Conservation (phyloP, 2,797 vertebrate species). For the Galaxias olidus region DNA sequence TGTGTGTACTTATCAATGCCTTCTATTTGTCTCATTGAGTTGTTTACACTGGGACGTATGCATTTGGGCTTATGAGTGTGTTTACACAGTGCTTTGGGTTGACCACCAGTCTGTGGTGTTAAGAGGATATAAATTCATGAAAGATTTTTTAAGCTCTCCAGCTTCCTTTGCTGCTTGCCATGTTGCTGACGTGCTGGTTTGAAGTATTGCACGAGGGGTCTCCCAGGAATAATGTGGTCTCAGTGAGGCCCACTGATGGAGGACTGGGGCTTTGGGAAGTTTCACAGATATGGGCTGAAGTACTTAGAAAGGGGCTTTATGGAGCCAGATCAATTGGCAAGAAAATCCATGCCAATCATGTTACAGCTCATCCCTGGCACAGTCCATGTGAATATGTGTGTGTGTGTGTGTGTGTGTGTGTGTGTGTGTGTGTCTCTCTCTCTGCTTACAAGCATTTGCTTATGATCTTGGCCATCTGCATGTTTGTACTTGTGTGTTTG, state of each 20-base stretch:
- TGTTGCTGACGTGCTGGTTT: slow-evolving; percentile 57
- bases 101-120: slow-evolving; percentile 35
- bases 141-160: slow-evolving; percentile 40
- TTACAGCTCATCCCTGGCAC: slow-evolving; percentile 40
- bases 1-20: neutral
- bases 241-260: slow-evolving; percentile 46
- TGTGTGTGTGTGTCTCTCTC: neutral
- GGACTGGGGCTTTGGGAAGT: slow-evolving; percentile 38
- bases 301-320: slow-evolving; percentile 49
- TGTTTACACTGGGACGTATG: slow-evolving; percentile 16
- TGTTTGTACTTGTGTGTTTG: slow-evolving; percentile 9
- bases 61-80: slow-evolving; percentile 15
- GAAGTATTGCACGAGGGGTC: slow-evolving; percentile 61
- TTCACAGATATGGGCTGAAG: slow-evolving; percentile 16
- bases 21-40: slow-evolving; percentile 16
- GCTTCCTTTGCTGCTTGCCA: slow-evolving; percentile 50
- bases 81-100: slow-evolving; percentile 32
- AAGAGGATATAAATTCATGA: slow-evolving; percentile 47
- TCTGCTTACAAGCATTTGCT: no score
- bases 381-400: neutral
- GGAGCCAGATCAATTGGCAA: slow-evolving; percentile 59
- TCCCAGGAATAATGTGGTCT: slow-evolving; percentile 64
- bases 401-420: slow-evolving; percentile 5
- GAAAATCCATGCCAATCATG: slow-evolving; percentile 70
- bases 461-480: neutral